A percentile compares a stretch with the other conserved stretches of the same genome.
These are phyloP conservation scores for Callaeas wilsoni DNA, from an alignment of 2,113 vertebrate genomes.

Conservation along the genomic window DNA sequence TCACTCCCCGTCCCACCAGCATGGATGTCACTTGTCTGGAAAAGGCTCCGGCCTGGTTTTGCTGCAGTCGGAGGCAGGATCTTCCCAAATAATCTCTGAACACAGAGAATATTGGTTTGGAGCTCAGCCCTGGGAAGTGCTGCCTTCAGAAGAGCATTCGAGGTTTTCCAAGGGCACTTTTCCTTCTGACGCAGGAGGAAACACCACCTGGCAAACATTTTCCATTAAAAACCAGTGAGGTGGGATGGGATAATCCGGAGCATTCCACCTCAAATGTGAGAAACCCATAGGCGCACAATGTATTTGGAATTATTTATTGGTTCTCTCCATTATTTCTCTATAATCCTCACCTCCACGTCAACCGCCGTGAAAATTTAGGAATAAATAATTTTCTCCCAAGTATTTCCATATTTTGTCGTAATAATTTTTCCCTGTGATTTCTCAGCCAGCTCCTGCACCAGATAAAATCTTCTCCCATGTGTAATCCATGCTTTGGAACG, in stretches of 20 bases:
- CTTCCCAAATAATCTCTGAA: background rate
- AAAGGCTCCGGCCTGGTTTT: background rate
- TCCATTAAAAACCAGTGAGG: background rate
- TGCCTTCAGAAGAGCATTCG: background rate
- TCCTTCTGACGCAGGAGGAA: background rate
- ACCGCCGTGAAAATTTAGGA: fast-evolving
- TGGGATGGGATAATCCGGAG: background rate
- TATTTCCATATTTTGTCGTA: fast-evolving
- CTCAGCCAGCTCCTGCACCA: background rate
- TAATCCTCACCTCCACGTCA: background rate
- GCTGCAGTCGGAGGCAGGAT: background rate
- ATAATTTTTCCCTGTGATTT: background rate
- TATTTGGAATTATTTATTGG: background rate
- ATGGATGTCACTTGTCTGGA: fast-evolving
- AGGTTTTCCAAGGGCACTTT: background rate
- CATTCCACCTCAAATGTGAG: background rate
- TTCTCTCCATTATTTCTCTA: background rate
- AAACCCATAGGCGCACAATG: background rate
- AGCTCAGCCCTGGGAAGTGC: background rate
- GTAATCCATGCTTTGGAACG: background rate
- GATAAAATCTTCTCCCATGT: background rate
- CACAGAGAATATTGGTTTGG: background rate
- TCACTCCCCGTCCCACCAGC: background rate
- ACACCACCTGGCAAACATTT: background rate
- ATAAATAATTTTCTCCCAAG: background rate